Conservation (phyloP, 2,113 vertebrate species). For the Tamias sibiricus region DNA sequence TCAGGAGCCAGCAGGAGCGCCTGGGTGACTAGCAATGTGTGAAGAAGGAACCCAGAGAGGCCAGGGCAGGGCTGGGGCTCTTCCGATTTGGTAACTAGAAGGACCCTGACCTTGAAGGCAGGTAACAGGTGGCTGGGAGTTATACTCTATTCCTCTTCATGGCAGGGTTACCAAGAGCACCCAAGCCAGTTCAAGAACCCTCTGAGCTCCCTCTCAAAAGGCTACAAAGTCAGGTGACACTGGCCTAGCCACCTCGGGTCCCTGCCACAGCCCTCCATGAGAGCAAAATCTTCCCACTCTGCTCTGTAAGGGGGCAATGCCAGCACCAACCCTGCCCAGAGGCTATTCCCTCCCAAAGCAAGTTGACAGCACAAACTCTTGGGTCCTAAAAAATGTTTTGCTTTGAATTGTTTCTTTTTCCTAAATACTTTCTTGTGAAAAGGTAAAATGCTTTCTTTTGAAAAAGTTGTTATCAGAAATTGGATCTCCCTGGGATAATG, state of each 20-base stretch:
- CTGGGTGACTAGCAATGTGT: accelerated
- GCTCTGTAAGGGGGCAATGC: neutral
- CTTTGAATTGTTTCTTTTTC: neutral
- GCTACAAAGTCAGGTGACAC: neutral
- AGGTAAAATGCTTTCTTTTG: neutral
- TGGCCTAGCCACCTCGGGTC: neutral
- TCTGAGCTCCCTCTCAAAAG: neutral
- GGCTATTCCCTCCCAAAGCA: too few relatives aligned
- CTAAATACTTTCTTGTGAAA: neutral
- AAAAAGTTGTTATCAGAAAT: neutral
- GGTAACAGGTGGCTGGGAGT: neutral
- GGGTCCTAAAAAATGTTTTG: neutral
- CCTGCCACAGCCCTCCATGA: neutral
- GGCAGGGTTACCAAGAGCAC: neutral
- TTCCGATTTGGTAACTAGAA: neutral
- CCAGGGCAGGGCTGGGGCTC: neutral
- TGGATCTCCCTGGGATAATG: neutral
- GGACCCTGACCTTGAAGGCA: neutral
- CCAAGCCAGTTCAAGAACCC: neutral
- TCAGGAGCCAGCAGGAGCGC: neutral
- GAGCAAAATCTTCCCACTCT: neutral
- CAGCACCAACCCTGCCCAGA: neutral
- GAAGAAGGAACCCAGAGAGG: neutral
- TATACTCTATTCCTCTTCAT: neutral
- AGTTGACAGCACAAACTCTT: neutral